A percentile compares a stretch with the other conserved stretches of the same genome.
phyloP scores from a whole-genome alignment of 2,797 vertebrate genomes.

The Coccyzus lansbergi region DNA sequence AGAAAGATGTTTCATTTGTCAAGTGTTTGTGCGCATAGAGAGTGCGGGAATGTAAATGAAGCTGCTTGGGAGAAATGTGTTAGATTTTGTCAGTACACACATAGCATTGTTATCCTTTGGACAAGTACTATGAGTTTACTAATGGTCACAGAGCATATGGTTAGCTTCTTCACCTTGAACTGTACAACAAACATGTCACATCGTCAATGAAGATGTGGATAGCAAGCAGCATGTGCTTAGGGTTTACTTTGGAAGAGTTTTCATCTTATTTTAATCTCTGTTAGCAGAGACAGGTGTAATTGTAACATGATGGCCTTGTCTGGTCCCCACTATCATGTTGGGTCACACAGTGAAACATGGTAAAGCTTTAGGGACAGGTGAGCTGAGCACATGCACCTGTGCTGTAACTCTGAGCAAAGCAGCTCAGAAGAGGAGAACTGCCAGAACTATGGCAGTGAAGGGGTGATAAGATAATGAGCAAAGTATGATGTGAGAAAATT shows the following conservation, averaged over 20 bases:
- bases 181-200: fast-evolving
- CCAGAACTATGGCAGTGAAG: background rate
- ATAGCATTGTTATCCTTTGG: background rate
- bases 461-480: fast-evolving
- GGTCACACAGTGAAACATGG: fast-evolving
- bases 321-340: background rate
- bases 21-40: background rate
- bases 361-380: background rate
- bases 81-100: background rate
- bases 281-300: background rate
- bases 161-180: background rate
- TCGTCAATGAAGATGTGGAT: background rate
- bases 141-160: conserved; percentile 18
- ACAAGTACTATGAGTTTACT: background rate
- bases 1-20: background rate
- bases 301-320: background rate
- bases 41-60: background rate
- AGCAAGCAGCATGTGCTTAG: background rate
- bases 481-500: background rate
- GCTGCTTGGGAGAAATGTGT: background rate
- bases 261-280: background rate
- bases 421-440: background rate
- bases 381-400: fast-evolving
- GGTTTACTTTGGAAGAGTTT: background rate
- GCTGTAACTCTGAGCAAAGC: background rate